Conservation (phyloP, 64 coral and sea anemone species). For the Platygyra sinensis region DNA sequence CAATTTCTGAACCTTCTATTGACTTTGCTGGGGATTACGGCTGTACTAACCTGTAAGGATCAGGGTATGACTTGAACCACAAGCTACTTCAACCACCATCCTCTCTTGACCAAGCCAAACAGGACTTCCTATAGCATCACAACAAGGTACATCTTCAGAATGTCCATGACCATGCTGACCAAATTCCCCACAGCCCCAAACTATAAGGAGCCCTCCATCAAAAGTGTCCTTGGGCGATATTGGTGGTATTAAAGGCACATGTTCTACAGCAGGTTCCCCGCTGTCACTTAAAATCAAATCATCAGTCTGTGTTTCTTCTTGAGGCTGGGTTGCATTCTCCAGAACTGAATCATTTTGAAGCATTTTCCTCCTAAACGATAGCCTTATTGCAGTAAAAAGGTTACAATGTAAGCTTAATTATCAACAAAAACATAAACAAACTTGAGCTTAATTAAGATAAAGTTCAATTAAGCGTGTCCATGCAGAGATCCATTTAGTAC, state of each 20-base stretch:
- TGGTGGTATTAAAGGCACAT: neutral
- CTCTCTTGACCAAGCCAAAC: slow-evolving; percentile 69
- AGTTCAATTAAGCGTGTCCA: neutral
- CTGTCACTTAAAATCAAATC: neutral
- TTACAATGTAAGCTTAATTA: no score
- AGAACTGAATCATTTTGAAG: neutral
- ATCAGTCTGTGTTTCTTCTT: neutral
- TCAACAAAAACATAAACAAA: no score
- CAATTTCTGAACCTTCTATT: no score
- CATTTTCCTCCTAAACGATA: neutral
- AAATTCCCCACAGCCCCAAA: slow-evolving; percentile 99
- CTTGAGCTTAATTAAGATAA: no score
- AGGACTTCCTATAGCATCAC: slow-evolving; percentile 43
- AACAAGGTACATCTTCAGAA: slow-evolving; percentile 53
- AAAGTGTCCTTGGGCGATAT: neutral
- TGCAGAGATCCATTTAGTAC: neutral
- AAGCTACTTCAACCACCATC: slow-evolving; percentile 67
- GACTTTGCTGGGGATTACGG: no score
- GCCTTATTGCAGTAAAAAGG: neutral
- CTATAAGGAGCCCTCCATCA: slow-evolving; percentile 69
- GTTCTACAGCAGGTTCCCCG: neutral
- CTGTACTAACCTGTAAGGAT: slow-evolving; percentile 77
- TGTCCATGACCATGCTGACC: slow-evolving; percentile 94
- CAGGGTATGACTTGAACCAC: slow-evolving; percentile 94
- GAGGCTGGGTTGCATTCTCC: neutral